Evolutionary conservation across 2,113 vertebrate species (phyloP).

Genomic region (Phylloscopus trochilus): DNA sequence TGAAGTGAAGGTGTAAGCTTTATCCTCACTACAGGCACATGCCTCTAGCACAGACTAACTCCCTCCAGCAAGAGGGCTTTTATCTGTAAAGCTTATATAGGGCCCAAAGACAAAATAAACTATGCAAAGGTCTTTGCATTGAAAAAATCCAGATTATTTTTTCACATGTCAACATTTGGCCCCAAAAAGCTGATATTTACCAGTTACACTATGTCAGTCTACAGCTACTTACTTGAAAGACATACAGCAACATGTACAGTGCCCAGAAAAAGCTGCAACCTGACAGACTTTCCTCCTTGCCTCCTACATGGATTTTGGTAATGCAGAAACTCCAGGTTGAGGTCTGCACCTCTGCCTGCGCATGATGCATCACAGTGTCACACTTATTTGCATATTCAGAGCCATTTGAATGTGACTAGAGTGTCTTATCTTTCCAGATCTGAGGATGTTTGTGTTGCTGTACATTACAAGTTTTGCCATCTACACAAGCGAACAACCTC

Average conservation of each 20-base stretch:
- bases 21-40: neutral
- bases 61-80: neutral
- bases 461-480: constrained; percentile 84
- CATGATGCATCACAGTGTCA: neutral
- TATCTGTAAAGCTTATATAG: neutral
- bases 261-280: neutral
- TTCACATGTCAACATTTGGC: neutral
- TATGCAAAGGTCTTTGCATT: neutral
- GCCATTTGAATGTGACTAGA: neutral
- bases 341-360: neutral
- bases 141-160: neutral
- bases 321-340: neutral
- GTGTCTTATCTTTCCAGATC: constrained; percentile 70
- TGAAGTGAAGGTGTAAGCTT: neutral
- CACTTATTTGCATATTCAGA: neutral
- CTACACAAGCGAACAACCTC: constrained; percentile 81
- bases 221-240: neutral
- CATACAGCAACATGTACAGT: neutral
- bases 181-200: neutral
- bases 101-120: neutral
- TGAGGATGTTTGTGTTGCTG: constrained; percentile 86
- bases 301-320: neutral
- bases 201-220: neutral
- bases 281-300: neutral
- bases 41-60: neutral